Conservation (phyloP, 1,140 invertebrate genomes). For the Sinella curviseta region DNA sequence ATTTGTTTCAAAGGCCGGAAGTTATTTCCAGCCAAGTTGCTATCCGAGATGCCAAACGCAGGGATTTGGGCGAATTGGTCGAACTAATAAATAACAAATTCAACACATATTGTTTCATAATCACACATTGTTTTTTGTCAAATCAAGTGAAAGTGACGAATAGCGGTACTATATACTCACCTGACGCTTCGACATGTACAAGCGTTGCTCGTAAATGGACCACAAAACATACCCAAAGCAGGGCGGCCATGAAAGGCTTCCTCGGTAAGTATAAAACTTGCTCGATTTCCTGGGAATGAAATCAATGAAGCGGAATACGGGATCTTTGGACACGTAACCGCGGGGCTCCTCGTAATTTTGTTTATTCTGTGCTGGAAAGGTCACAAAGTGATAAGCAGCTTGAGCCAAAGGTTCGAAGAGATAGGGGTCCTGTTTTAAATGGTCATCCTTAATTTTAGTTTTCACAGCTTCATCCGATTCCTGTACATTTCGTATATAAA, state of each 20-base stretch:
- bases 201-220: background rate
- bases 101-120: too few relatives aligned
- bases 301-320: background rate
- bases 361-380: background rate
- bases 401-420: background rate
- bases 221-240: background rate
- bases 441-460: background rate
- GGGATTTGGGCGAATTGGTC: background rate
- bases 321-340: background rate
- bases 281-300: background rate
- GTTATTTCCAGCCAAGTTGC: background rate
- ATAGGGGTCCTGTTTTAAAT: background rate
- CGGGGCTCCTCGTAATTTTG: background rate
- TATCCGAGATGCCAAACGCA: background rate
- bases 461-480: background rate
- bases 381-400: background rate
- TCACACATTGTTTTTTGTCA: too few relatives aligned
- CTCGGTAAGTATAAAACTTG: background rate
- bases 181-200: background rate
- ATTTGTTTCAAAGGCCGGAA: background rate
- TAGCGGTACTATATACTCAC: too few relatives aligned
- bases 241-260: background rate
- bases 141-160: too few relatives aligned
- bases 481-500: background rate
- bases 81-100: too few relatives aligned